These are phyloP conservation scores for Sycophila sp. DNA, from an alignment of 1,140 invertebrate species.

Conservation along the genomic window DNA sequence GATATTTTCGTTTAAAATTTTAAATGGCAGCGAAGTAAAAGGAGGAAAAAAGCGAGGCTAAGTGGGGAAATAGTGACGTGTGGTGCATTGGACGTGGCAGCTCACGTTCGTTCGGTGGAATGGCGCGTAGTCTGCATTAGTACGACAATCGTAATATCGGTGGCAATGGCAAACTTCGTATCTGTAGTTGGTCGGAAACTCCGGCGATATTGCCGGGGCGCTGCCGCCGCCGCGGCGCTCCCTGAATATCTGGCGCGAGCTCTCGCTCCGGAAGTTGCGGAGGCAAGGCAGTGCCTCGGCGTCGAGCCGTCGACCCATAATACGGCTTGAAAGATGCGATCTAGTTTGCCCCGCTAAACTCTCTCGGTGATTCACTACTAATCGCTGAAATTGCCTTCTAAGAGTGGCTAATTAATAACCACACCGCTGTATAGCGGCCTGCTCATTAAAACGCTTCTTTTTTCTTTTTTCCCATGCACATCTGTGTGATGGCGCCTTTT, in stretches of 20 bases:
- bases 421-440: too few relatives aligned
- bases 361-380: slow-evolving; percentile 1
- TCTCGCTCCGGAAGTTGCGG: slow-evolving; percentile 9
- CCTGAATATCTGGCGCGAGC: not conserved
- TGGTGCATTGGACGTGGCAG: not conserved
- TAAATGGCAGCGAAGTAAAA: not conserved
- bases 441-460: too few relatives aligned
- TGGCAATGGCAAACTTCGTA: slow-evolving; percentile 15
- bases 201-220: not conserved
- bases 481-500: too few relatives aligned
- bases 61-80: not conserved
- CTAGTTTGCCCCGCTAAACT: not conserved
- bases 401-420: slow-evolving; percentile 13
- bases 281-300: not conserved
- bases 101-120: not conserved
- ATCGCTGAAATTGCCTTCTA: slow-evolving; percentile 10
- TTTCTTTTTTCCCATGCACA: too few relatives aligned
- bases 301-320: not conserved
- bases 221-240: not conserved
- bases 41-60: not conserved
- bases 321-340: slow-evolving; percentile 26
- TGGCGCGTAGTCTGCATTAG: not conserved
- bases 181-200: slow-evolving; percentile 1
- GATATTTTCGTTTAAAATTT: too few relatives aligned
- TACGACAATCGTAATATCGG: slow-evolving; percentile 19